Base-by-base conservation (phyloP, 2,113 vertebrate species). In the Chaetodon auriga region DNA sequence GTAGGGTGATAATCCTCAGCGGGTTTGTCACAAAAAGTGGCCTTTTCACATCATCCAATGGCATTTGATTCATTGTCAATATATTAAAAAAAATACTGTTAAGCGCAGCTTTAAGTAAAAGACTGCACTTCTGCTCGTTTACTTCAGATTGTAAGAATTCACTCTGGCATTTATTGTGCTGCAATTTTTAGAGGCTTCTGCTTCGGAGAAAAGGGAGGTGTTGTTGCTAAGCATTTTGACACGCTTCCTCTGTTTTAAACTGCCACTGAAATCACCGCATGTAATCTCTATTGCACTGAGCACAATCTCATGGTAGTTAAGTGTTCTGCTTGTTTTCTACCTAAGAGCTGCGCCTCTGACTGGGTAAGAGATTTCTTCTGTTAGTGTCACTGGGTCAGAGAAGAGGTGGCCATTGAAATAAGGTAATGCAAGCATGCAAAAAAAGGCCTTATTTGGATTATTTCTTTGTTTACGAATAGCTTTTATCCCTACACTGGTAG, bases 151-250 rank as follows among this genome's bases (percentile, higher is more conserved):
- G 16, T 35, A 69, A 74, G n/a, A 66, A 68, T 23, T 36, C 16
- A 51, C 41, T 66, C 48, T 68, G 16, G 36, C 9, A 25, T 74
- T 70, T 80, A 46, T 60, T 66, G 54, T 36, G 6, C 66, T 80
- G 58, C 61, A 41, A 64, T 57, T 82, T 75, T 81, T 46, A 78
- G 76, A 78, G 51, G 35, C 23, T 36, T 11, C 36, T 63, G 21
- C 53, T 25, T 57, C 77, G 64, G 66, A 87, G 55, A 51, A 53
- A 46, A 54, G 23, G n/a, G 48, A 61, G 58, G 11, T 76, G 68
- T 60, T 81, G 79, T 76, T 88, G 86, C 73, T 83, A 75, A 79
- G 76, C 64, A 72, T 81, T 74, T 58, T 58, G 73, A 78, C 46
- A 81, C 41, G 35, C 79, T 77, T 57, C 72, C 58, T 62, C 72